Conservation (phyloP, 2,797 vertebrate species). For the Pseudochromis fuscus region DNA sequence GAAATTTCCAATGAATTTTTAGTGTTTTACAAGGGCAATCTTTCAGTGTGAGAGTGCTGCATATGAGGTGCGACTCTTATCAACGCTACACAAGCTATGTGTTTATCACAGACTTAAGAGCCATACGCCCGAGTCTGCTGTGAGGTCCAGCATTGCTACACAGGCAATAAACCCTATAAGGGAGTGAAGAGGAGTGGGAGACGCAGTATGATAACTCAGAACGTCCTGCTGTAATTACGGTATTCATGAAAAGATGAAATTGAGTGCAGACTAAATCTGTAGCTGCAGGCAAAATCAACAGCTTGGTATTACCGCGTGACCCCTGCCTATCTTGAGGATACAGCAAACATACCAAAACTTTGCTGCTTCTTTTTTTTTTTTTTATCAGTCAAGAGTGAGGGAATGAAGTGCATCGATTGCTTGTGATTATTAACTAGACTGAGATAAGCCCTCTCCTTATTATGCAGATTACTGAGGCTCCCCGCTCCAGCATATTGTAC, state of each 20-base stretch:
- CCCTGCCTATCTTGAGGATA: conserved; percentile 85
- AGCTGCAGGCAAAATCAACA: conserved; percentile 88
- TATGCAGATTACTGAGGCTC: conserved; percentile 99
- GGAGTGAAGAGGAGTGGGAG: conserved; percentile 47
- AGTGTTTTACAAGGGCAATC: conserved; percentile 63
- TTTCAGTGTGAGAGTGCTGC: conserved; percentile 52
- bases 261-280: conserved; percentile 82
- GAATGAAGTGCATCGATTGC: conserved; percentile 99
- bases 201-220: conserved; percentile 79
- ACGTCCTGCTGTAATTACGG: conserved; percentile 77
- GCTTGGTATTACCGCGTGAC: conserved; percentile 87
- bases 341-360: conserved; percentile 88
- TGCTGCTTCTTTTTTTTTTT: conserved; percentile 79
- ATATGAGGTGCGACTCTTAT: conserved; percentile 50
- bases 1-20: conserved; percentile 60
- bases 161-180: conserved; percentile 60
- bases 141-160: conserved; percentile 46
- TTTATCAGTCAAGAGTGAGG: conserved; percentile 88
- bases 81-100: conserved; percentile 46
- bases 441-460: conserved; percentile 99
- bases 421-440: conserved; percentile 99
- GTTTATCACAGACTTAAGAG: conserved; percentile 67
- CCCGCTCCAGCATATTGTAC: conserved; percentile 99
- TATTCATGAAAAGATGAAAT: conserved; percentile 86
- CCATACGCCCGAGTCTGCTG: conserved; percentile 52